Percentiles rank a stretch among this genome's conserved stretches.
These are phyloP conservation scores for Volucella zonaria DNA, from an alignment of 2,888 invertebrate genomes.

Conservation along the genomic window DNA sequence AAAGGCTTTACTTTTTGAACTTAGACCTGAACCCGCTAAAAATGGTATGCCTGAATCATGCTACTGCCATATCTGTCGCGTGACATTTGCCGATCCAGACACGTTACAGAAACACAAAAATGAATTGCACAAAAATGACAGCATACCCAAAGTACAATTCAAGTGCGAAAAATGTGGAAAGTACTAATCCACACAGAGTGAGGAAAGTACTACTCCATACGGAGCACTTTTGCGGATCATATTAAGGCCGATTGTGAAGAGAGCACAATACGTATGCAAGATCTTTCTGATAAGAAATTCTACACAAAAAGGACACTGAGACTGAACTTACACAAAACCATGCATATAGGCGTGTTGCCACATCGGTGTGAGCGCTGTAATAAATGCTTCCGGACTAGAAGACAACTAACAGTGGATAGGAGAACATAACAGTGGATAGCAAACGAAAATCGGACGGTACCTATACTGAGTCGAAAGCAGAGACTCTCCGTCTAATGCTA, in stretches of 20 bases:
- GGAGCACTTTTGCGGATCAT: constrained; percentile 74
- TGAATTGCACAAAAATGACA: constrained; percentile 38
- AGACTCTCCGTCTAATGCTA: too few species aligned
- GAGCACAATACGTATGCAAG: constrained; percentile 75
- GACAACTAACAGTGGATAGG: constrained; percentile 80
- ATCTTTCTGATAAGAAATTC: constrained; percentile 78
- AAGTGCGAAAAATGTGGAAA: constrained; percentile 76
- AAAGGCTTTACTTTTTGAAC: constrained; percentile 69
- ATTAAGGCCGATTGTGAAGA: constrained; percentile 75
- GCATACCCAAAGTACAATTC: neutral
- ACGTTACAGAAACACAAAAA: constrained; percentile 28
- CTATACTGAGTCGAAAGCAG: too few species aligned
- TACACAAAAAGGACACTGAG: constrained; percentile 76
- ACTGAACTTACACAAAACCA: constrained; percentile 78
- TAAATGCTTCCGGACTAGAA: constrained; percentile 80
- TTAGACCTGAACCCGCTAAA: constrained; percentile 68
- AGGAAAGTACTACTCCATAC: constrained; percentile 75
- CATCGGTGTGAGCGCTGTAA: constrained; percentile 79
- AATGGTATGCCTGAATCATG: neutral
- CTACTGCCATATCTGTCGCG: constrained; percentile 50
- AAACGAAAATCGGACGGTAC: too few species aligned
- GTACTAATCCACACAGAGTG: constrained; percentile 73
- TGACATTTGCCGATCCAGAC: constrained; percentile 28
- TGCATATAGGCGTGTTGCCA: constrained; percentile 80
- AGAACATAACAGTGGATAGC: too few species aligned